Conservation (phyloP, 1,140 invertebrate species). For the Subanguina moxae region DNA sequence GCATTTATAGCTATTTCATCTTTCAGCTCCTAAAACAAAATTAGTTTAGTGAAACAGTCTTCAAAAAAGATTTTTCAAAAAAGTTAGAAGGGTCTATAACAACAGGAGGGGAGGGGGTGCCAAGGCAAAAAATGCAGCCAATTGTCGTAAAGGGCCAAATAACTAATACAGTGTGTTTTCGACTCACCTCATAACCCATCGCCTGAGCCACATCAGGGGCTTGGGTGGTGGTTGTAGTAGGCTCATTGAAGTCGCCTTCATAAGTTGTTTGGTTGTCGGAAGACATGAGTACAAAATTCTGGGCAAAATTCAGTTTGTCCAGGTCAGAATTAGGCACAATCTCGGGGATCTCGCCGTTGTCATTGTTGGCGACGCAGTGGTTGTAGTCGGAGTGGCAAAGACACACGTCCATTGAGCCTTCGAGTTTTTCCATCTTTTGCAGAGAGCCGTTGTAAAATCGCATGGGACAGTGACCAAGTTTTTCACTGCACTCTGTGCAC, state of each 20-base stretch:
- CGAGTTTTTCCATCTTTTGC: slow-evolving; percentile 15
- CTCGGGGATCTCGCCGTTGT: slow-evolving; percentile 57
- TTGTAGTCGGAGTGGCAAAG: slow-evolving; percentile 56
- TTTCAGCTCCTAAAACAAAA: slow-evolving; percentile 47
- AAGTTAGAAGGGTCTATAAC: no score
- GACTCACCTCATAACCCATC: slow-evolving; percentile 53
- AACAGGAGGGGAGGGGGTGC: no score
- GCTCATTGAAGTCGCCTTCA: background rate
- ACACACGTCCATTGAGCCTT: slow-evolving; percentile 31
- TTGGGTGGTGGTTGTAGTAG: slow-evolving; percentile 55
- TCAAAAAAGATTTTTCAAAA: background rate
- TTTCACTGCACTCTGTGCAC: slow-evolving; percentile 49
- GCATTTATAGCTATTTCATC: slow-evolving; percentile 57
- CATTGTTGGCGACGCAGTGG: slow-evolving; percentile 51
- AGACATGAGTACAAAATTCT: slow-evolving; percentile 24
- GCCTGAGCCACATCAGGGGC: slow-evolving; percentile 51
- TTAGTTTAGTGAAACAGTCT: background rate
- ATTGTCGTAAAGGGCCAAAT: background rate
- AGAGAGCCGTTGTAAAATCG: slow-evolving; percentile 39
- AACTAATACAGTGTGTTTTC: no score
- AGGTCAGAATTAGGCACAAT: slow-evolving; percentile 50
- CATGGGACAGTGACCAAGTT: slow-evolving; percentile 57
- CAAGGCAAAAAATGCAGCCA: no score
- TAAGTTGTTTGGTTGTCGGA: background rate
- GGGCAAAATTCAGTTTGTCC: slow-evolving; percentile 38